A percentile compares a stretch with the other conserved stretches of the same genome.
These are phyloP conservation scores for Sinocyclocheilus anophthalmus DNA, from an alignment of 2,113 vertebrate species.

Conservation along the genomic window DNA sequence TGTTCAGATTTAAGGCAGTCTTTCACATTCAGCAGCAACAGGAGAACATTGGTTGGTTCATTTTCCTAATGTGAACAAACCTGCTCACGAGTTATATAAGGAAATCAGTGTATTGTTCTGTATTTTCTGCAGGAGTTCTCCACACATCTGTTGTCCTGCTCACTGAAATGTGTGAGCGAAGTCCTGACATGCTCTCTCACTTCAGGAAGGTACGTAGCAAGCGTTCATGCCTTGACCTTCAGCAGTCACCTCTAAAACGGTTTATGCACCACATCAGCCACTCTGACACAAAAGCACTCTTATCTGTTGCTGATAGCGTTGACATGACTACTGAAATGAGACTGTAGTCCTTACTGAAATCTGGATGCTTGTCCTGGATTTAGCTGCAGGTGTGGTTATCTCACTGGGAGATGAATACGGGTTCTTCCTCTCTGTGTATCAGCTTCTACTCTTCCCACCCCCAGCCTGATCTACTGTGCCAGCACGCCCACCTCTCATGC, in stretches of 20 bases:
- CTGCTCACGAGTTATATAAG: neutral
- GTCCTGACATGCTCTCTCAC: conserved; percentile 97
- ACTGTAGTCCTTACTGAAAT: conserved; percentile 20
- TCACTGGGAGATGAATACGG: conserved; percentile 42
- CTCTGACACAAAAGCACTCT: conserved; percentile 7
- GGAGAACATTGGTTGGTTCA: neutral
- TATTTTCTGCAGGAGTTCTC: conserved; percentile 86
- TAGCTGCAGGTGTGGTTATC: conserved; percentile 52
- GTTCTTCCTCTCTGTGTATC: conserved; percentile 65
- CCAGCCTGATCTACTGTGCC: conserved; percentile 63
- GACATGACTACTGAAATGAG: neutral
- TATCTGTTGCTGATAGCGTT: conserved; percentile 5
- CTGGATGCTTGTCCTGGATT: conserved; percentile 52
- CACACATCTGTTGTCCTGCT: conserved; percentile 98
- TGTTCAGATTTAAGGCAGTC: neutral
- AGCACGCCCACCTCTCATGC: conserved; percentile 69
- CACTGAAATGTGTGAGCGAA: conserved; percentile 99
- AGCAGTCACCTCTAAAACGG: conserved; percentile 4
- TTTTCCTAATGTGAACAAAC: neutral
- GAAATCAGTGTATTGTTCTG: neutral
- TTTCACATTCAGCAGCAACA: neutral
- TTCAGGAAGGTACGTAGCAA: conserved; percentile 90
- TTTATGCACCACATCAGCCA: conserved; percentile 10
- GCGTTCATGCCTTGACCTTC: neutral
- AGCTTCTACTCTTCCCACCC: conserved; percentile 41